These are phyloP conservation scores for Anoplius nigerrimus DNA, from an alignment of 2,888 invertebrate genomes.

Conservation along the genomic window DNA sequence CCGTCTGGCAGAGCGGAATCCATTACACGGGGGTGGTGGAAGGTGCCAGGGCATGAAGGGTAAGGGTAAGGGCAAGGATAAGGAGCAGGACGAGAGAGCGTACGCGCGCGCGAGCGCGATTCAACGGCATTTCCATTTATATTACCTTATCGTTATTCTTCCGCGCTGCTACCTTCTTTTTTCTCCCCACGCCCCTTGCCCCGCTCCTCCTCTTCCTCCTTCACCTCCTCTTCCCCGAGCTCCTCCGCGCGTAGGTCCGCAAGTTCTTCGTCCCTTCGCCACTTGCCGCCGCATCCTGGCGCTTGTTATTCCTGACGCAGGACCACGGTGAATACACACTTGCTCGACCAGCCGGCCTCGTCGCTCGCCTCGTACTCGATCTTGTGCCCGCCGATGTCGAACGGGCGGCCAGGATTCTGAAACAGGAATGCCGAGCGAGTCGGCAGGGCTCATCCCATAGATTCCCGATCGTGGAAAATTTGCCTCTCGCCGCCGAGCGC, in stretches of 20 bases:
- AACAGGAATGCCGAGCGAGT: constrained; percentile 25
- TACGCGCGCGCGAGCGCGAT: constrained; percentile 21
- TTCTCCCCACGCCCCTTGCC: constrained; percentile 22
- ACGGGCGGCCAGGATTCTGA: constrained; percentile 74
- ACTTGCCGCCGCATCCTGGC: constrained; percentile 6
- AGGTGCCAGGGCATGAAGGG: constrained; percentile 24
- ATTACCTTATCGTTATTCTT: constrained; percentile 65
- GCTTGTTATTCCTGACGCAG: constrained; percentile 60
- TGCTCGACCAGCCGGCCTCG: constrained; percentile 75
- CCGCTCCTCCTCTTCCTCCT: constrained; percentile 6
- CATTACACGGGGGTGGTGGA: constrained; percentile 44
- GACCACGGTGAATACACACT: constrained; percentile 74
- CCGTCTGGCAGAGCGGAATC: constrained; percentile 53
- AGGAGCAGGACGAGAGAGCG: constrained; percentile 15
- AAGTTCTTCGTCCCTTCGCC: not conserved
- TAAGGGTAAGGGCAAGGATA: constrained; percentile 35
- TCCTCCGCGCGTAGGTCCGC: constrained; percentile 26
- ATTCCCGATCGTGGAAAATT: too few species aligned
- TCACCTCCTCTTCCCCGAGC: too few species aligned
- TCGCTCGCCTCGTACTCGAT: constrained; percentile 76
- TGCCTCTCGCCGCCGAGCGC: too few species aligned
- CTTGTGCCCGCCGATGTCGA: constrained; percentile 75
- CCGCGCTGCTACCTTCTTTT: constrained; percentile 27
- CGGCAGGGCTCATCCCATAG: not conserved
- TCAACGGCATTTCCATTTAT: constrained; percentile 67